These are phyloP conservation scores for Erpetoichthys calabaricus DNA, from an alignment of 2,797 vertebrate species.

Conservation along the genomic window DNA sequence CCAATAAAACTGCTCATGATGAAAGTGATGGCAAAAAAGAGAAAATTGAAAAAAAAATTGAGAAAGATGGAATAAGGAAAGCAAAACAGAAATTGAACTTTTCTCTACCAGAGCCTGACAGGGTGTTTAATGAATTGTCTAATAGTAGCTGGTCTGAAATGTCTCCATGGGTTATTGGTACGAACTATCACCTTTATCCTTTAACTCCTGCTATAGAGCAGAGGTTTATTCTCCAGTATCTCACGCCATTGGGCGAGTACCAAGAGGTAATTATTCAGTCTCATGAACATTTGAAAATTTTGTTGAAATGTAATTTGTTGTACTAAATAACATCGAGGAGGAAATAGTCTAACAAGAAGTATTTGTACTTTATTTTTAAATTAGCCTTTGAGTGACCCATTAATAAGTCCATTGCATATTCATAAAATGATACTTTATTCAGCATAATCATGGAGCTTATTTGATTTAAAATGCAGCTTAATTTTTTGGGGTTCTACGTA, in stretches of 20 bases:
- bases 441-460: too few species aligned
- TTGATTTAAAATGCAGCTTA: too few species aligned
- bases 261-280: constrained; percentile 70
- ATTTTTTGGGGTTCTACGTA: too few species aligned
- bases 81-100: constrained; percentile 85
- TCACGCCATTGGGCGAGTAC: constrained; percentile 92
- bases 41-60: constrained; percentile 49
- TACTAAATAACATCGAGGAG: too few species aligned
- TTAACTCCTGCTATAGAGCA: constrained; percentile 91
- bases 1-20: constrained; percentile 53
- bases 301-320: too few species aligned
- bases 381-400: too few species aligned
- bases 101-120: constrained; percentile 71
- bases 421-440: too few species aligned
- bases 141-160: constrained; percentile 99
- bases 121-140: constrained; percentile 80
- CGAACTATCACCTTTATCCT: constrained; percentile 87
- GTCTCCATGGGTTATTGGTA: constrained; percentile 97
- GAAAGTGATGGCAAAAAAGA: constrained; percentile 28
- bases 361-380: too few species aligned
- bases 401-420: too few species aligned
- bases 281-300: too few species aligned
- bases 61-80: constrained; percentile 65
- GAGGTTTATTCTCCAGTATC: constrained; percentile 89
- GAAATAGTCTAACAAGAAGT: too few species aligned